phyloP scores from a whole-genome alignment of 1,140 invertebrate species.

The Coptotermes formosanus region DNA sequence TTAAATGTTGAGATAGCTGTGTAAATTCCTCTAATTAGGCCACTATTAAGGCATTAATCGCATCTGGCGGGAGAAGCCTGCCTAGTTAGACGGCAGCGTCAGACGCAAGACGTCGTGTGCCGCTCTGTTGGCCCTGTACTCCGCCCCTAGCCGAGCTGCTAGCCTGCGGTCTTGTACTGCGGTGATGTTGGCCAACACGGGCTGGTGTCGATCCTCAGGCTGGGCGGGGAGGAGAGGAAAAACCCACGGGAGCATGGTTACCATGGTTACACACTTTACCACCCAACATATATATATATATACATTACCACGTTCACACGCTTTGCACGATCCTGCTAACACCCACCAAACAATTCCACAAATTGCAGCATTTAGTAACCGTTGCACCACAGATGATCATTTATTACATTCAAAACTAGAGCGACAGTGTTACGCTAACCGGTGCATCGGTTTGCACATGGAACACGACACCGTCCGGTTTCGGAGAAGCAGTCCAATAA shows the following conservation, averaged over 20 bases:
- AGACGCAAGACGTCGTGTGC: neutral
- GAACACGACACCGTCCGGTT: no score
- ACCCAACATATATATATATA: no score
- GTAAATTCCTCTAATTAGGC: neutral
- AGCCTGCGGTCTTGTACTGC: neutral
- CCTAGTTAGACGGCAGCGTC: neutral
- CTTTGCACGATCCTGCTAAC: neutral
- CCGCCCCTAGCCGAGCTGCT: no score
- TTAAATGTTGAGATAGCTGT: constrained; percentile 3
- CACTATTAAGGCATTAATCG: constrained; percentile 3
- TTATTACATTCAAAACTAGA: neutral
- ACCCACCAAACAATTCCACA: neutral
- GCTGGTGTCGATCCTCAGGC: no score
- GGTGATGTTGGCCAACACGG: neutral
- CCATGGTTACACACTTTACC: neutral
- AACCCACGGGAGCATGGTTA: neutral
- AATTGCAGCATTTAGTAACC: neutral
- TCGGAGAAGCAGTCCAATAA: no score
- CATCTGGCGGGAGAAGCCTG: neutral
- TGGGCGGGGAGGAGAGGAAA: no score
- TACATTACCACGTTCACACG: no score
- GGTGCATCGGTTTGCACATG: no score
- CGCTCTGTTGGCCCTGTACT: no score
- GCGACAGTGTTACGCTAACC: no score
- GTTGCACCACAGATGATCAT: neutral